Conservation (phyloP, 2,797 vertebrate genomes). For the Pangasius djambal region DNA sequence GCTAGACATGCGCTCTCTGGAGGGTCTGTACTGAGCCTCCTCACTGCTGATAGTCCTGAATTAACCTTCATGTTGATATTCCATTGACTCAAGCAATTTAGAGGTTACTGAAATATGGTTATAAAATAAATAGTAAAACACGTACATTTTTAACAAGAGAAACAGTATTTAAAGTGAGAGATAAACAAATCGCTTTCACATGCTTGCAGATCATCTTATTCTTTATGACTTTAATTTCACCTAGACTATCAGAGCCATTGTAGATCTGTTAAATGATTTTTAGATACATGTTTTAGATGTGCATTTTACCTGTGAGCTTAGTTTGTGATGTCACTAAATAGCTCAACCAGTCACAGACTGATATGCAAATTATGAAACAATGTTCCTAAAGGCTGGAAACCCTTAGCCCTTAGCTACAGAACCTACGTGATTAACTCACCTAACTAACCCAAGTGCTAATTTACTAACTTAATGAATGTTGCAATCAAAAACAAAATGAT, state of each 20-base stretch:
- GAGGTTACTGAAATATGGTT: neutral
- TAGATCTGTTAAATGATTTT: neutral
- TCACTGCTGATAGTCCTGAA: neutral
- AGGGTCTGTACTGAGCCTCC: neutral
- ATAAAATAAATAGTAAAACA: neutral
- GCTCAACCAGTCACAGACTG: neutral
- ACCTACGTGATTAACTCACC: neutral
- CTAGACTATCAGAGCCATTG: neutral
- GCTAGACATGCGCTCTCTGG: conserved; percentile 37
- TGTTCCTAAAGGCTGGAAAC: neutral
- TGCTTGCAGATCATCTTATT: neutral
- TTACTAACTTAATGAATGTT: neutral
- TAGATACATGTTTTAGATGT: neutral
- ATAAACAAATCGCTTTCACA: neutral
- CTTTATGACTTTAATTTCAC: neutral
- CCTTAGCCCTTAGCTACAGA: neutral
- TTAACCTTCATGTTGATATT: neutral
- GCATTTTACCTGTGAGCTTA: neutral
- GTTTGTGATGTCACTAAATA: neutral
- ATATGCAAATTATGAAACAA: neutral
- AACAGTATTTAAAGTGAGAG: neutral
- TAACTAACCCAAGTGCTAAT: neutral
- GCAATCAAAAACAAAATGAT: neutral
- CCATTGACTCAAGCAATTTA: neutral
- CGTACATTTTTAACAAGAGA: neutral